Base-by-base conservation (phyloP, 1,140 invertebrate species). In the Watersipora subatra region DNA sequence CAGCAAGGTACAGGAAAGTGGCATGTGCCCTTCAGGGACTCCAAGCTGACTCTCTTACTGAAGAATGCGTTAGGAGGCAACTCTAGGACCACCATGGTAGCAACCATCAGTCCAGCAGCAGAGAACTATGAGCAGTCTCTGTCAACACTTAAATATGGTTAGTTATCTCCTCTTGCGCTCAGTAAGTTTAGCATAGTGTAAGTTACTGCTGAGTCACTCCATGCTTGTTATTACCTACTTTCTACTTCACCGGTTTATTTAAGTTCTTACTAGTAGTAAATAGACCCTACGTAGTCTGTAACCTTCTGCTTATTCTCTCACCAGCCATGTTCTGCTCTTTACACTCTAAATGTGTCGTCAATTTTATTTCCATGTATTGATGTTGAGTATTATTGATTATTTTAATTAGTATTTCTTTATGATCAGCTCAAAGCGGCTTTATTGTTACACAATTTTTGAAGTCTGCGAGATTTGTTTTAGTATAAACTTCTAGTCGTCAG, bases 101-200 rank as follows among this genome's bases (percentile, higher is more conserved):
- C 94, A 3, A 93, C 93, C 28, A 89, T 98, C n/a, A 94, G 91
- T 70, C 94, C 94, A 2, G 94, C 94, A 25, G 92, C 96, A 76
- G 96, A 97, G 68, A 97, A 97, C 82, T 97, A 94, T 75, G 94
- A 97, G 76, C 94, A 98, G 83, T 97, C 94, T 1, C 84, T 98
- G 12, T 94, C 92, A 63, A 97, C 94, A 27, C 81, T 97, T 67
- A 87, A 92, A 68, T 70, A 70, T 64, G 69, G 70, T 61, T 69
- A 67, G 19, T 25, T 12, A 15, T 62, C 19, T 15, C 22, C 15
- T 17, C 15, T 15, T 17, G 2, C 27, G 27, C 19, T 30, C 30
- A 28, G n/a, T 61, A 15, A n/a, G 19, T n/a, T 20, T 1, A 34
- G 27, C 1, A 55, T 25, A 1, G 46, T 29, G 26, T 24, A n/a